phyloP scores from a whole-genome alignment of 30 jellyfish, hydroid and myxozoan species.

The Hydractinia symbiolongicarpus region DNA sequence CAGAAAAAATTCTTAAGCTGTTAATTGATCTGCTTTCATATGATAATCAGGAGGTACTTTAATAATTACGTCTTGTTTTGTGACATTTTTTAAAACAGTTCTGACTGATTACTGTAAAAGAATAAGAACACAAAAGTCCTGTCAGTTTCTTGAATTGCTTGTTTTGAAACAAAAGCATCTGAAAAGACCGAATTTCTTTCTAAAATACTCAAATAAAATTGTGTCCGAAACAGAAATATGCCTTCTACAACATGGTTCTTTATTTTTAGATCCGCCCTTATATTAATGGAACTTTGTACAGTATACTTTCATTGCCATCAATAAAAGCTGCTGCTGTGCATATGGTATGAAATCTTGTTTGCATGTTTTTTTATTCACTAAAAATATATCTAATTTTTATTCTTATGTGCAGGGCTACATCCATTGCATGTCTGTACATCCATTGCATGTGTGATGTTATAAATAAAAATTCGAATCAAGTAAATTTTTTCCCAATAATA shows the following conservation, averaged over 20 bases:
- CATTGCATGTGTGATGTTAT: too few relatives aligned
- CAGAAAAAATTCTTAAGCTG: slow-evolving; percentile 55
- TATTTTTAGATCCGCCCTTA: slow-evolving; percentile 69
- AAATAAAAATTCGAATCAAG: too few relatives aligned
- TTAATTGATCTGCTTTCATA: slow-evolving; percentile 59
- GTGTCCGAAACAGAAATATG: not conserved
- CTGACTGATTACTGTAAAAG: not conserved
- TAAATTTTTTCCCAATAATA: too few relatives aligned
- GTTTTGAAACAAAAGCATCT: too few relatives aligned
- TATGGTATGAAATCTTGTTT: slow-evolving; percentile 42
- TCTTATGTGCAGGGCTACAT: too few relatives aligned
- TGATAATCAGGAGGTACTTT: slow-evolving; percentile 66
- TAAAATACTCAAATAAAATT: not conserved
- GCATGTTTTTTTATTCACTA: not conserved
- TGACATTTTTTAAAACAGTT: not conserved
- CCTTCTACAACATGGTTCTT: not conserved
- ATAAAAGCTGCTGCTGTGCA: slow-evolving; percentile 61
- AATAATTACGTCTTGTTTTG: not conserved
- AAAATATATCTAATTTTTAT: not conserved
- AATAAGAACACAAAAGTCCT: too few relatives aligned
- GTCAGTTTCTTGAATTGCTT: too few relatives aligned
- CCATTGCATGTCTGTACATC: too few relatives aligned
- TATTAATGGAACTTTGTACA: slow-evolving; percentile 85
- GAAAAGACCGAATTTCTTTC: too few relatives aligned
- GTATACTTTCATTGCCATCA: slow-evolving; percentile 75